Evolutionary conservation across 92 coral and sea anemone species (phyloP).

Genomic region (Hydrozoanthus gracilis): DNA sequence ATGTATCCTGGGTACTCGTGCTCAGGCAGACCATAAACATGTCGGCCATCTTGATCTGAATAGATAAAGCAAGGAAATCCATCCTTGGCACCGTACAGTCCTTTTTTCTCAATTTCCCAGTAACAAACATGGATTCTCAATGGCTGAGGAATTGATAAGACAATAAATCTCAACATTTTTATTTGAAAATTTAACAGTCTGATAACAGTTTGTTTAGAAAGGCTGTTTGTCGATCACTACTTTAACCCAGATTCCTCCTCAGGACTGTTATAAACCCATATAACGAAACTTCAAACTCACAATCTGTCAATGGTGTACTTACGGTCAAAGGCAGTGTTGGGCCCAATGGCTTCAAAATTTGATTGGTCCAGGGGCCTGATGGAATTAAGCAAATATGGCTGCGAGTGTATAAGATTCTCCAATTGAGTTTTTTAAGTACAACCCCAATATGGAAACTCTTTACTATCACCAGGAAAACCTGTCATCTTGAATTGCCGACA

Average conservation of each 20-base stretch:
- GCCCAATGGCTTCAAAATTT: constrained; percentile 78
- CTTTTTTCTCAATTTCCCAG: constrained; percentile 81
- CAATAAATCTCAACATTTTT: no score
- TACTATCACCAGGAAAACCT: no score
- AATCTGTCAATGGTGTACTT: constrained; percentile 4
- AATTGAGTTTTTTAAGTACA: no score
- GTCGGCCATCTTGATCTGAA: constrained; percentile 30
- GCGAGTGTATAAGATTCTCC: neutral
- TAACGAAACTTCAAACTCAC: neutral
- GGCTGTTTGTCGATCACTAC: neutral
- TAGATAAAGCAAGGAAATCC: constrained; percentile 81
- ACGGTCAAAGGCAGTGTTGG: constrained; percentile 75
- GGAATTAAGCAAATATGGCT: neutral
- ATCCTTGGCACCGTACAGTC: constrained; percentile 63
- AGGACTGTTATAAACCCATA: neutral
- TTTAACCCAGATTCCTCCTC: neutral
- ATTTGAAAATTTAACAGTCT: neutral
- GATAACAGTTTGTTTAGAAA: neutral
- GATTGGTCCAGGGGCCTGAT: constrained; percentile 90
- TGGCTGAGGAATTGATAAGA: constrained; percentile 50
- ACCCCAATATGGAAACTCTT: no score
- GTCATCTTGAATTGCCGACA: no score
- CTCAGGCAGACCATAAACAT: constrained; percentile 72
- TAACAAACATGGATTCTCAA: constrained; percentile 71
- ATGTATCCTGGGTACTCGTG: constrained; percentile 84